These are phyloP conservation scores for Cephus spinipes DNA, from an alignment of 2,888 invertebrate species.

Conservation along the genomic window DNA sequence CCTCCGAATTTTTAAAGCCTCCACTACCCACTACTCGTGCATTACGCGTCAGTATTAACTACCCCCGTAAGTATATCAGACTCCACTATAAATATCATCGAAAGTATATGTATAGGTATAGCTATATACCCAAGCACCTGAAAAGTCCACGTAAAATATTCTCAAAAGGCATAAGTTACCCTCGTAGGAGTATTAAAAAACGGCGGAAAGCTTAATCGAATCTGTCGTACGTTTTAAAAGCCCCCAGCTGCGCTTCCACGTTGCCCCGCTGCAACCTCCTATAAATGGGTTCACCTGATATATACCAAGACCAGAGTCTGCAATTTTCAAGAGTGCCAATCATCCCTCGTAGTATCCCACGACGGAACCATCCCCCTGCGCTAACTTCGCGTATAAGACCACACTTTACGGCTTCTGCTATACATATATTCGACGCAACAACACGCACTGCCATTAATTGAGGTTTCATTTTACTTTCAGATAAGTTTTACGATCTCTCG, in stretches of 20 bases:
- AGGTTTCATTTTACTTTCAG: conserved; percentile 8
- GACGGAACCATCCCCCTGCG: not conserved
- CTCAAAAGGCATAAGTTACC: not conserved
- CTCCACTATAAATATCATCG: not conserved
- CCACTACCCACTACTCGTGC: not conserved
- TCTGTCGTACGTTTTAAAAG: conserved; percentile 39
- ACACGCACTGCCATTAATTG: conserved; percentile 2
- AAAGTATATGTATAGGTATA: not conserved
- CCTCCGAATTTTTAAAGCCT: not conserved
- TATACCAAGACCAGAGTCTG: not conserved
- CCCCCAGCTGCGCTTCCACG: conserved; percentile 1
- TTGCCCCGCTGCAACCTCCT: not conserved
- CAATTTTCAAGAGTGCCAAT: not conserved
- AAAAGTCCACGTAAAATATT: not conserved
- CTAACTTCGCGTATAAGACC: not conserved
- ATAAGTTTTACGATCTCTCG: conserved; percentile 7
- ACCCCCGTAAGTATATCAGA: not conserved
- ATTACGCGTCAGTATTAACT: not conserved
- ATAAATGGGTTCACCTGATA: not conserved
- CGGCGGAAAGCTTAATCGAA: conserved; percentile 33
- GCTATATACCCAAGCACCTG: not conserved
- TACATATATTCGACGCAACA: not conserved
- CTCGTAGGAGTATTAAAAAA: not conserved
- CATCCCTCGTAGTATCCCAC: not conserved
- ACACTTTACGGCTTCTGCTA: not conserved